Conservation (phyloP, 2,113 vertebrate genomes). For the Heterocephalus glaber region DNA sequence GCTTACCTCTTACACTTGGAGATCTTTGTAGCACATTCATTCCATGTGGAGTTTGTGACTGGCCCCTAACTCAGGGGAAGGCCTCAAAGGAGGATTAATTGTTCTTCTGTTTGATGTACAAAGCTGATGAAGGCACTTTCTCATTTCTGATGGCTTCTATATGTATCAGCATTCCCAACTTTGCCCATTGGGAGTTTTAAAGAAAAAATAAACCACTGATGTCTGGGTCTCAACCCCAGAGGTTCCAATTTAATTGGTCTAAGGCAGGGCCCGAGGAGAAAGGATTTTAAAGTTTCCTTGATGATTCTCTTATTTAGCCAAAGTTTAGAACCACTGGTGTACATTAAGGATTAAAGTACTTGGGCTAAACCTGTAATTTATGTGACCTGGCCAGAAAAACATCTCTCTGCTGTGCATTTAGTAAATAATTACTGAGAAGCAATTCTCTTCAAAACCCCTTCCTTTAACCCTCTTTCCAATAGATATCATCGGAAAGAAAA, state of each 20-base stretch:
- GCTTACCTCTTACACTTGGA: background rate
- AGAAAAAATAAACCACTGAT: background rate
- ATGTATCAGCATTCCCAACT: background rate
- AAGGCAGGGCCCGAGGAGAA: background rate
- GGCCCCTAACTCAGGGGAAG: background rate
- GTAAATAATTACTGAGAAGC: background rate
- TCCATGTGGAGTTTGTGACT: conserved; percentile 1
- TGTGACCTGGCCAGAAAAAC: conserved; percentile 1
- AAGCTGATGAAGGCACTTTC: background rate
- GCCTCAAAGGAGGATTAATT: background rate
- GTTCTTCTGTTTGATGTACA: conserved; percentile 16
- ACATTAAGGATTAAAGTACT: conserved; percentile 51
- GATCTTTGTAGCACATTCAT: background rate
- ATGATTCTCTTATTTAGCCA: conserved; percentile 45
- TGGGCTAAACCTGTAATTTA: conserved; percentile 49
- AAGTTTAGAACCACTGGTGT: conserved; percentile 29
- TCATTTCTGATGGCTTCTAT: conserved; percentile 29
- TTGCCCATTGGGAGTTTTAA: background rate
- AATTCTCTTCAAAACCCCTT: background rate
- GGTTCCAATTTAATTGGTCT: background rate
- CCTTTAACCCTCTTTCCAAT: conserved; percentile 37
- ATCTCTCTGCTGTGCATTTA: background rate
- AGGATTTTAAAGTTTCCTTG: conserved; percentile 34
- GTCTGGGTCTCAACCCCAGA: background rate
- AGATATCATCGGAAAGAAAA: background rate